phyloP scores from a whole-genome alignment of 2,113 vertebrate genomes.

The Ibidorhyncha struthersii region DNA sequence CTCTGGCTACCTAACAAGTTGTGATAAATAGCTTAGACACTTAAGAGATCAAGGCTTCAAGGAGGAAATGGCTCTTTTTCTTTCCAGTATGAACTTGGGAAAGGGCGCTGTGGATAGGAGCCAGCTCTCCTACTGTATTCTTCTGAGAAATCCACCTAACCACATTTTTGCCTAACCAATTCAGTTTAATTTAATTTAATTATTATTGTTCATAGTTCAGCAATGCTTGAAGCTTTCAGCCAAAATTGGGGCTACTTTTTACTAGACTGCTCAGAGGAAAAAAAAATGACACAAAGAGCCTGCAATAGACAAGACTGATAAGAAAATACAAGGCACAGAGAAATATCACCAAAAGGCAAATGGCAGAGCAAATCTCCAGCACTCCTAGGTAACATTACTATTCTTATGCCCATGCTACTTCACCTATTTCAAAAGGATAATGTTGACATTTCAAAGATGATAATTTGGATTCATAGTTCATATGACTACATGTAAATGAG shows the following conservation, averaged over 20 bases:
- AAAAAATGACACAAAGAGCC: background rate
- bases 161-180: background rate
- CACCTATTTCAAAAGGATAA: background rate
- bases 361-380: background rate
- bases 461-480: background rate
- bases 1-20: background rate
- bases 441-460: background rate
- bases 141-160: background rate
- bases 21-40: slow-evolving; percentile 1
- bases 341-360: background rate
- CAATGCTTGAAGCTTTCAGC: background rate
- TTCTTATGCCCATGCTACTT: background rate
- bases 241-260: background rate
- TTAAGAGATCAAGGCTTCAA: background rate
- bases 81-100: background rate
- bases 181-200: background rate
- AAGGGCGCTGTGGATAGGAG: background rate
- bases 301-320: background rate
- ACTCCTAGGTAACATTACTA: background rate
- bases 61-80: background rate
- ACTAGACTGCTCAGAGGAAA: background rate
- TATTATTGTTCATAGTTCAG: background rate
- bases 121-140: background rate
- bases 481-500: background rate
- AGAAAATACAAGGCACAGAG: background rate